Evolutionary conservation across 1,140 invertebrate genomes (phyloP).

Genomic region (Gonioctena quinquepunctata): DNA sequence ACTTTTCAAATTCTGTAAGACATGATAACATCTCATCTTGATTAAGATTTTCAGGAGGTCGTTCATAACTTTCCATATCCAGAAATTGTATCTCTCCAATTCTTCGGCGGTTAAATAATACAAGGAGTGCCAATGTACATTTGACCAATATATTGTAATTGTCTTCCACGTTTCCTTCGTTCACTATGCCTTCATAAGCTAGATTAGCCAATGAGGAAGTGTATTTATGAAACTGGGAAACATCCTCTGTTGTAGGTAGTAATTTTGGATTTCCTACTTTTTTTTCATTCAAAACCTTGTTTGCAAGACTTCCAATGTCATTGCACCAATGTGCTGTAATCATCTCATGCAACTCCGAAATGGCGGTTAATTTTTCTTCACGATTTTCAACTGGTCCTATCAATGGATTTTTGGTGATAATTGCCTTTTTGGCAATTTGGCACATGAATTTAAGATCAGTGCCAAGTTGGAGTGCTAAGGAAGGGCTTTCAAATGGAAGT

Average conservation of each 20-base stretch:
- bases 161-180: background rate
- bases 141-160: background rate
- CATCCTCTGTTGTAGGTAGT: background rate
- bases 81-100: background rate
- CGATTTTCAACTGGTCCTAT: no score
- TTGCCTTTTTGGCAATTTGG: slow-evolving; percentile 30
- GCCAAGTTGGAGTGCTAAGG: slow-evolving; percentile 28
- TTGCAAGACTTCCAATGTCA: background rate
- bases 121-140: background rate
- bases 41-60: background rate
- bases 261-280: background rate
- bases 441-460: slow-evolving; percentile 31
- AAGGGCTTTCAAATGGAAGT: slow-evolving; percentile 29
- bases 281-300: background rate
- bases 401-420: slow-evolving; percentile 25
- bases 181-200: background rate
- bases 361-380: background rate
- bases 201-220: background rate
- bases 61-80: background rate
- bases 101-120: background rate
- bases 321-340: background rate
- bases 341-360: background rate
- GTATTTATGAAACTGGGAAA: background rate
- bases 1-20: background rate
- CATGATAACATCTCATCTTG: background rate